Conservation (phyloP, 2,797 vertebrate species). For the Steatocranus sp. region DNA sequence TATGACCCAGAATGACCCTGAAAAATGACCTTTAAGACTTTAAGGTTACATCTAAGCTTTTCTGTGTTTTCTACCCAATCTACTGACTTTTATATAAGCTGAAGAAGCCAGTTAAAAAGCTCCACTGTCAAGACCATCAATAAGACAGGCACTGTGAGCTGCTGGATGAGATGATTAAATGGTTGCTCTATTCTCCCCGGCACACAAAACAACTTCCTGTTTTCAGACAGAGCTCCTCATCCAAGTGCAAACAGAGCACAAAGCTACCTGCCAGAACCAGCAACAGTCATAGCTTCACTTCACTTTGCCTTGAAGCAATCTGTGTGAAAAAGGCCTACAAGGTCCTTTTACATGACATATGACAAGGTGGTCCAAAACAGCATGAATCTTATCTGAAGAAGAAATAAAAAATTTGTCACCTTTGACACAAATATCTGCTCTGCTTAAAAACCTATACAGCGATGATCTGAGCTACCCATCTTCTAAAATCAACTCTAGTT, state of each 20-base stretch:
- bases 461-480: not conserved
- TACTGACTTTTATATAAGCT: not conserved
- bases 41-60: not conserved
- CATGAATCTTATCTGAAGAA: not conserved
- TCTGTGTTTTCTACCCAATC: not conserved
- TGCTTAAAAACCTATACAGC: not conserved
- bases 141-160: not conserved
- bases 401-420: not conserved
- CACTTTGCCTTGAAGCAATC: not conserved
- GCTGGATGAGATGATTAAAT: constrained; percentile 34
- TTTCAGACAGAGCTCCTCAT: constrained; percentile 13
- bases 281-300: not conserved
- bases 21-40: not conserved
- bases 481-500: not conserved
- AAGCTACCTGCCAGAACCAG: not conserved
- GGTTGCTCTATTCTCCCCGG: not conserved
- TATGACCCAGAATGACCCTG: not conserved
- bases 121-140: constrained; percentile 9
- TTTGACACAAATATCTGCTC: accelerated
- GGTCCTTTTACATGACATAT: not conserved
- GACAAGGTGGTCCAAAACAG: not conserved
- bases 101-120: not conserved
- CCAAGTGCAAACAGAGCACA: not conserved
- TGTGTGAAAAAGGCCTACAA: not conserved
- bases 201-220: constrained; percentile 6